Evolutionary conservation across 2,113 vertebrate genomes (phyloP), one percentile per base, ranked within the genome.

Genomic region (Agelaius tricolor): DNA sequence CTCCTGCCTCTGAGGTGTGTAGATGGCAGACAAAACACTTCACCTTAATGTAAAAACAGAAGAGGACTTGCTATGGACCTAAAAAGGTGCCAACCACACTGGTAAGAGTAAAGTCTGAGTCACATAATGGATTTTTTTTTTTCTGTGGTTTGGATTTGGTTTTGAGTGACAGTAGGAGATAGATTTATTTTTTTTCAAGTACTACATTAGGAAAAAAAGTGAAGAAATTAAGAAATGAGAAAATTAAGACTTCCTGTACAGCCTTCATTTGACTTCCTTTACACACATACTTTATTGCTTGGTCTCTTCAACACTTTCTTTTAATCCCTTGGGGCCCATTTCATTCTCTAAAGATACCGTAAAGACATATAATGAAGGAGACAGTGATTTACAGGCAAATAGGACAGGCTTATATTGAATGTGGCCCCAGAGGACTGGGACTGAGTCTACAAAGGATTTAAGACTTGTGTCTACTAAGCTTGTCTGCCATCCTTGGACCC

Each of bases 161-260:
- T 80, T n/a, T 62, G 11, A 74, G 39, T 0, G 4, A 87, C 47
- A 81, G 52, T 35, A 85, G 23, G 66, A 95, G 76, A 87, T 81
- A 19, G 19, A 24, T 54, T 44, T 61, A 73, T 72, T 84, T 57
- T 57, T 71, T 84, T 87, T 74, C 35, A 68, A 94, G 82, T 69
- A 46, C 23, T 58, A 16, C 58, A 68, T 76, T 76, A 79, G 41
- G 62, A 51, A 74, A 74, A 82, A 79, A 74, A 63, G 16, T 46
- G 37, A 89, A 67, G 39, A 94, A 94, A 89, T 73, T 84, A 93
- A 54, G 84, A 96, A 95, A 78, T 76, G 37, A 37, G 46, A 74
- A 92, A 76, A 86, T 83, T 73, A 76, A 87, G 66, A 62, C 61
- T 54, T 94, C 77, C 80, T 75, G 12, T 78, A 13, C 52, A 84